A percentile compares a stretch with the other conserved stretches of the same genome.
These are phyloP conservation scores for Tangara arthus DNA, from an alignment of 2,797 vertebrate species.

Conservation along the genomic window DNA sequence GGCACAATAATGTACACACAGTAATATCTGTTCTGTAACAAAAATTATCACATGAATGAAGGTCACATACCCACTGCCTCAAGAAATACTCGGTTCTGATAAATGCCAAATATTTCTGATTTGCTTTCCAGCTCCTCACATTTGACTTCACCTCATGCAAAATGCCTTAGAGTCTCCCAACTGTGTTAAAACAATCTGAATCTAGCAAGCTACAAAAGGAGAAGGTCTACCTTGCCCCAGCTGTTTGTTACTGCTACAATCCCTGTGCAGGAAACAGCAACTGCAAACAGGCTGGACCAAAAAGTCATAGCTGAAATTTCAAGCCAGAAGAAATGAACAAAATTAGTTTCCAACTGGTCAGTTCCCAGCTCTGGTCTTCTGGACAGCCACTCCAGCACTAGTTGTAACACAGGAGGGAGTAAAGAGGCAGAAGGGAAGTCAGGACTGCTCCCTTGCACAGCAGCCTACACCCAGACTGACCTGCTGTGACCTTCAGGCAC, in stretches of 20 bases:
- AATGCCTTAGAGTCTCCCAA: not conserved
- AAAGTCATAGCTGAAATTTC: not conserved
- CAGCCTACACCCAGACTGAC: not conserved
- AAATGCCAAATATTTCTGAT: not conserved
- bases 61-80: not conserved
- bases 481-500: rapidly evolving
- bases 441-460: not conserved
- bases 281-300: not conserved
- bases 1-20: not conserved
- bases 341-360: not conserved
- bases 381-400: not conserved
- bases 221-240: not conserved
- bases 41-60: not conserved
- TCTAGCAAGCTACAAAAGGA: not conserved
- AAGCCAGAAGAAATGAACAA: not conserved
- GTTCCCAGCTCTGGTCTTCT: not conserved
- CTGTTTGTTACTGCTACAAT: not conserved
- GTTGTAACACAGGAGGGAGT: not conserved
- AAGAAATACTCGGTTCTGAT: not conserved
- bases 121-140: not conserved
- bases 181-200: not conserved
- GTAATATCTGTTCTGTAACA: not conserved
- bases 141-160: not conserved
- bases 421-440: not conserved
- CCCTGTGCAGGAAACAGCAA: not conserved